Evolutionary conservation across 1,140 invertebrate species (phyloP).

Genomic region (Prorops nasuta): DNA sequence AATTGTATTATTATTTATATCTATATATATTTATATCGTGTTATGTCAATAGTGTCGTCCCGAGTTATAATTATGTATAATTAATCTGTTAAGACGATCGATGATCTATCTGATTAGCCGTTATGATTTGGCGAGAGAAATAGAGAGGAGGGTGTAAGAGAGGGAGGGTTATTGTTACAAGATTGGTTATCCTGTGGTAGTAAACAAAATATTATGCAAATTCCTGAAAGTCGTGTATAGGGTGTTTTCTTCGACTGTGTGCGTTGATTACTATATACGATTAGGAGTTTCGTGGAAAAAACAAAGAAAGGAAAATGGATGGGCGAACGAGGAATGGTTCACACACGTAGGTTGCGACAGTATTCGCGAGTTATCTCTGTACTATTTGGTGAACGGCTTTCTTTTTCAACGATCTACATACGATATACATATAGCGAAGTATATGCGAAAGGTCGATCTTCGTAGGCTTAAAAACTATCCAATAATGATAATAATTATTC

Average conservation of each 20-base stretch:
- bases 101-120: background rate
- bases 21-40: slow-evolving; percentile 36
- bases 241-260: slow-evolving; percentile 19
- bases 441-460: slow-evolving; percentile 23
- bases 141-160: no score
- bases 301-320: no score
- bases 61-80: slow-evolving; percentile 34
- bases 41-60: slow-evolving; percentile 43
- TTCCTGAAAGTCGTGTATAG: slow-evolving; percentile 8
- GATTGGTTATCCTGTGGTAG: no score
- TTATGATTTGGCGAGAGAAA: no score
- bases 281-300: no score
- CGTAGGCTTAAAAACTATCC: slow-evolving; percentile 44
- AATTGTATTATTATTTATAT: slow-evolving; percentile 42
- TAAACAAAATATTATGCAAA: slow-evolving; percentile 11
- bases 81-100: background rate
- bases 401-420: slow-evolving; percentile 27
- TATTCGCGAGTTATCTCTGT: background rate
- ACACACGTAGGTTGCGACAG: slow-evolving; percentile 12
- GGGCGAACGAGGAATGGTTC: background rate
- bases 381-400: slow-evolving; percentile 24
- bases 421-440: slow-evolving; percentile 31
- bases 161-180: no score
- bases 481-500: slow-evolving; percentile 40
- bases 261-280: no score